Base-by-base conservation (phyloP, 2,113 vertebrate species). In the Amazona vittata region DNA sequence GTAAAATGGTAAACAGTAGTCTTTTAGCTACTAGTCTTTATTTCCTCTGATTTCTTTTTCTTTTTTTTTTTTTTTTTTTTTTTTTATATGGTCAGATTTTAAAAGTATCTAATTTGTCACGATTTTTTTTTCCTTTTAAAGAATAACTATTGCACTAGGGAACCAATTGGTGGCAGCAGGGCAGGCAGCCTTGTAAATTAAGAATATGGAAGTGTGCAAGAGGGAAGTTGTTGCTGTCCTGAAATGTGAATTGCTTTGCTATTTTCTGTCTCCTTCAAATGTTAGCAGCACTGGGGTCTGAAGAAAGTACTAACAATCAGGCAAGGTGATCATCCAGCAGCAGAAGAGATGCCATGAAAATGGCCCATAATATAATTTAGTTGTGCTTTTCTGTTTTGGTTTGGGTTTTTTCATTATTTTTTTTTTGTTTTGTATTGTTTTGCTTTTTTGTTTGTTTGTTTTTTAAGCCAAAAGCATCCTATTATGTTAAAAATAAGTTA, bases 171-270 rank as follows among this genome's bases (percentile, higher is more conserved):
- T 31, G 26, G 15, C 68, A 70, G 11, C 37, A 55, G 15, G 26
- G 20, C 12, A 64, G 39, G 33, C 21, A 78, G 46, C 29, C 43
- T n/a, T 71, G 14, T 49, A 80, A 80, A 62, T 50, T 31, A 65
- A 43, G 35, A 14, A 15, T 55, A 41, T n/a, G 28, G 47, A 75
- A 63, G 6, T 2, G 3, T 0, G 0, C 43, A 29, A 65, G 35
- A 4, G 4, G 28, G 28, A 62, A 90, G n/a, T 24, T 68, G 29
- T 29, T 81, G 21, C 21, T 89, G 28, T 39, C 76, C 50, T 37
- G 80, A 59, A 77, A 44, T 28, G 15, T 29, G 65, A 15, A 35
- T 10, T 33, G 14, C 13, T 55, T 28, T 25, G 8, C 24, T 73
- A 33, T 81, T 63, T 77, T 82, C 29, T 62, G 31, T 91, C 43